A percentile compares a stretch with the other conserved stretches of the same genome.
phyloP scores from a whole-genome alignment of 2,113 vertebrate species.

The Atractosteus spatula region DNA sequence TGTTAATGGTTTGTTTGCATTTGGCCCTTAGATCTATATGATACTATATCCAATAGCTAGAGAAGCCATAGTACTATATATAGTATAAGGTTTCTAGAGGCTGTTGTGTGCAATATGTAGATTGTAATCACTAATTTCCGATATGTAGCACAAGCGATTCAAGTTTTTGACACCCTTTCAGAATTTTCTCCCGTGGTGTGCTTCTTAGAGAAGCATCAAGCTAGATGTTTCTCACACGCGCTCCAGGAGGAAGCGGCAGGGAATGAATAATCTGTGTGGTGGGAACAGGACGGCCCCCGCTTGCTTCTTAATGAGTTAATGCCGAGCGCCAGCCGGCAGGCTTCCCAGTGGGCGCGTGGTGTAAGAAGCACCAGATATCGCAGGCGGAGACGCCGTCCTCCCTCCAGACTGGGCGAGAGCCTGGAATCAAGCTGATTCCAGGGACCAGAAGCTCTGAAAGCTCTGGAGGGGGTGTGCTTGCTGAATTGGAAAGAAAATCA shows the following conservation, averaged over 20 bases:
- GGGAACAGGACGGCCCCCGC: slow-evolving; percentile 15
- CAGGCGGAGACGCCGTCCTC: neutral
- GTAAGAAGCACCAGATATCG: slow-evolving; percentile 16
- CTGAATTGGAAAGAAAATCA: neutral
- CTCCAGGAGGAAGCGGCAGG: slow-evolving; percentile 2
- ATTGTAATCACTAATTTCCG: too few species aligned
- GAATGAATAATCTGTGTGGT: slow-evolving; percentile 7
- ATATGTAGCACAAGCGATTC: too few species aligned
- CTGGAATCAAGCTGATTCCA: neutral
- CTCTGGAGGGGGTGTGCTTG: neutral
- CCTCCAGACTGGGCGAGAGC: neutral
- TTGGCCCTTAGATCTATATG: too few species aligned
- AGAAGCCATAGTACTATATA: too few species aligned
- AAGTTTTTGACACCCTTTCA: too few species aligned
- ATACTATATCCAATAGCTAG: too few species aligned
- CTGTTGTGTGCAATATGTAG: too few species aligned
- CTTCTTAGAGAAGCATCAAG: too few species aligned
- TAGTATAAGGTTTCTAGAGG: too few species aligned
- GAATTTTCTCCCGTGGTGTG: too few species aligned
- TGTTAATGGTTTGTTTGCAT: too few species aligned
- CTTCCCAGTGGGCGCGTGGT: neutral
- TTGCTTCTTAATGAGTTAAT: slow-evolving; percentile 32
- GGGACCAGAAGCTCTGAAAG: neutral
- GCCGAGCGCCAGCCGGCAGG: slow-evolving; percentile 27
- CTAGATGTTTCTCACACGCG: neutral